Percentiles rank a stretch among this genome's conserved stretches.
These are phyloP conservation scores for Drosophila antonietae DNA, from an alignment of 2,888 invertebrate species.

Conservation along the genomic window DNA sequence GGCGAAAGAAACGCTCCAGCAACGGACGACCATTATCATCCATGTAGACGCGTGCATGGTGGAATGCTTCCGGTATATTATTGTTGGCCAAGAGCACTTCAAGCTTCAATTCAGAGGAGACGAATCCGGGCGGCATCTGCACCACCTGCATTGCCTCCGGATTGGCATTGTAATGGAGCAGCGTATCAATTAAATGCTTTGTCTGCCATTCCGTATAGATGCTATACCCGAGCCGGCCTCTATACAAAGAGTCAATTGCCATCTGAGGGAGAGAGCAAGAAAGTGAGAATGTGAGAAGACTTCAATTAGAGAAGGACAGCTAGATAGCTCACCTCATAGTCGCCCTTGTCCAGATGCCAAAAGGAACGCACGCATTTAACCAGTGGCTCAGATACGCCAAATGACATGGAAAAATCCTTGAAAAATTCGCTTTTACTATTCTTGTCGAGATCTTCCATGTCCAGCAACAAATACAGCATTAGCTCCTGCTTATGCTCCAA, in stretches of 20 bases:
- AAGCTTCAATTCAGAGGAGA: slow-evolving; percentile 74
- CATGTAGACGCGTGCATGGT: slow-evolving; percentile 79
- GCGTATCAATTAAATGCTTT: slow-evolving; percentile 77
- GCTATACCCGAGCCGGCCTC: slow-evolving; percentile 36
- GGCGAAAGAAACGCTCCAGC: slow-evolving; percentile 78
- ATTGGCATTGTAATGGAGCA: slow-evolving; percentile 72
- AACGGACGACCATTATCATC: slow-evolving; percentile 73
- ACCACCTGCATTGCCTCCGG: slow-evolving; percentile 79
- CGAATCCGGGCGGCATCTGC: slow-evolving; percentile 68
- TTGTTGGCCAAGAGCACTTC: slow-evolving; percentile 82
- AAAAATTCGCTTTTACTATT: slow-evolving; percentile 44
- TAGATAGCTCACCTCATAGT: slow-evolving; percentile 88
- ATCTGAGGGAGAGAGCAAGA: slow-evolving; percentile 13
- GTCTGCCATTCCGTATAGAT: slow-evolving; percentile 80
- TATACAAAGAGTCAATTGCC: slow-evolving; percentile 16
- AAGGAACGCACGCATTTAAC: slow-evolving; percentile 93
- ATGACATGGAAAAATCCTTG: slow-evolving; percentile 25
- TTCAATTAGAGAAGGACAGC: background rate
- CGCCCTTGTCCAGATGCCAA: slow-evolving; percentile 95
- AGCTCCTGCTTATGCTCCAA: slow-evolving; percentile 91
- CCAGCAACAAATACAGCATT: slow-evolving; percentile 92
- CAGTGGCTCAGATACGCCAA: slow-evolving; percentile 86
- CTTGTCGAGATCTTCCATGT: slow-evolving; percentile 87
- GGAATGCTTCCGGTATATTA: slow-evolving; percentile 82
- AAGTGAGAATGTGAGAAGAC: background rate